Evolutionary conservation across 2,888 invertebrate species (phyloP), one percentile per base, ranked within the genome.

Genomic region (Cotesia congregata): DNA sequence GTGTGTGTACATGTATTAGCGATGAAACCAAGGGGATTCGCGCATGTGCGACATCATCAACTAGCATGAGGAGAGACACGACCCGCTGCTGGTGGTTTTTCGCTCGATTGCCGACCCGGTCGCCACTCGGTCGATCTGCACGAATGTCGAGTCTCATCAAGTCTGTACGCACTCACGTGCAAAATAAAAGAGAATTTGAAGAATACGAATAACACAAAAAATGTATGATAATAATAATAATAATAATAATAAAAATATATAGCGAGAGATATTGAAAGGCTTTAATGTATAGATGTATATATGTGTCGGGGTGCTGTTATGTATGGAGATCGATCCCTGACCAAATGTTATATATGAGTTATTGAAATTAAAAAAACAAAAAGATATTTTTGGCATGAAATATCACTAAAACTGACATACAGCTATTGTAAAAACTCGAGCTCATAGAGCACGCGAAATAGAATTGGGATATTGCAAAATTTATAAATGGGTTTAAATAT

Each of bases 61-160:
- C 60, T 15, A 72, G 40, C 59, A 38, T 60, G 62, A 71, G 65
- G 62, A 77, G 76, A 72, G 67, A 59, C 67, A 71, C 59, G 74
- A 79, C 78, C 76, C 72, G 77, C 83, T 83, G 82, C 84, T 85
- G 86, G 84, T 84, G 83, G 85, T 65, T 86, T 79, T 75, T 80
- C 77, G 78, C 78, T 78, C 79, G 79, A 79, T 80, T 79, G 76
- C 72, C 78, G 77, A 65, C 78, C 67, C 79, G 74, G 71, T 74
- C 71, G 77, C 50, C 50, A 50, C 77, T 80, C 79, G 69, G 74
- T 77, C 78, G 78, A 81, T 79, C 78, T 78, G 76, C 77, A 72
- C 78, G 74, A 72, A 74, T 72, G 76, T 79, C 80, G 75, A 77
- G 76, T 80, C 75, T 59, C 76, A 64, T 72, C 75, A 67, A 72